Percentiles rank a stretch among this genome's conserved stretches.
phyloP scores from a whole-genome alignment of 2,888 invertebrate genomes.

The Agonum fuliginosum region DNA sequence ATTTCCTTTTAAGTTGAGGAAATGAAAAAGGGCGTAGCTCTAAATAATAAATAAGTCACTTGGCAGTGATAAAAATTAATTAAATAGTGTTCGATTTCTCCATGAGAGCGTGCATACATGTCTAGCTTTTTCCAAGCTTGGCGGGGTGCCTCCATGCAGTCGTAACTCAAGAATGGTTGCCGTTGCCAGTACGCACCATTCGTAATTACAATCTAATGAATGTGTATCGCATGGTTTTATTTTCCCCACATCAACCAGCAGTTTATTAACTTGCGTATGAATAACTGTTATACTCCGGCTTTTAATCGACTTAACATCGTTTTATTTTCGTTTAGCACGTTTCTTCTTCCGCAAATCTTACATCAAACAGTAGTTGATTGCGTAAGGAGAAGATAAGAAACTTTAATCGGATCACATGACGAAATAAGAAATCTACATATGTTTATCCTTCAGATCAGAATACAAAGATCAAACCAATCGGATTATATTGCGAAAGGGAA shows the following conservation, averaged over 20 bases:
- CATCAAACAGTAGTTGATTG: conserved; percentile 5
- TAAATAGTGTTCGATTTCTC: neutral
- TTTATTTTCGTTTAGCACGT: conserved; percentile 4
- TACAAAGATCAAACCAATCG: conserved; percentile 7
- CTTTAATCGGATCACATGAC: conserved; percentile 11
- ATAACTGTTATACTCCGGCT: conserved; percentile 36
- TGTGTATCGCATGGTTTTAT: conserved; percentile 34
- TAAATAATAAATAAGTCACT: neutral
- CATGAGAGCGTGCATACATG: neutral
- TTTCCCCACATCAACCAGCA: conserved; percentile 2
- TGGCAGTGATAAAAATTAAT: neutral
- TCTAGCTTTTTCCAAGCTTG: neutral
- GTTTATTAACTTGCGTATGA: conserved; percentile 41
- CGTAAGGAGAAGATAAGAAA: conserved; percentile 13
- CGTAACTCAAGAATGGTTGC: conserved; percentile 20
- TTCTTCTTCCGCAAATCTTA: conserved; percentile 32
- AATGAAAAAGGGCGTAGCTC: neutral
- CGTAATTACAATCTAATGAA: conserved; percentile 46
- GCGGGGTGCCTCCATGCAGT: conserved; percentile 1
- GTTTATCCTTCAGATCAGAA: conserved; percentile 15
- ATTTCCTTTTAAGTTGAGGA: too few species aligned
- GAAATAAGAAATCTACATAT: conserved; percentile 13
- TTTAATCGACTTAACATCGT: conserved; percentile 26
- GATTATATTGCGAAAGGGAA: conserved; percentile 17
- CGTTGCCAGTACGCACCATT: conserved; percentile 15